Conservation (phyloP, 2,888 invertebrate genomes). For the Pristionchus exspectatus region DNA sequence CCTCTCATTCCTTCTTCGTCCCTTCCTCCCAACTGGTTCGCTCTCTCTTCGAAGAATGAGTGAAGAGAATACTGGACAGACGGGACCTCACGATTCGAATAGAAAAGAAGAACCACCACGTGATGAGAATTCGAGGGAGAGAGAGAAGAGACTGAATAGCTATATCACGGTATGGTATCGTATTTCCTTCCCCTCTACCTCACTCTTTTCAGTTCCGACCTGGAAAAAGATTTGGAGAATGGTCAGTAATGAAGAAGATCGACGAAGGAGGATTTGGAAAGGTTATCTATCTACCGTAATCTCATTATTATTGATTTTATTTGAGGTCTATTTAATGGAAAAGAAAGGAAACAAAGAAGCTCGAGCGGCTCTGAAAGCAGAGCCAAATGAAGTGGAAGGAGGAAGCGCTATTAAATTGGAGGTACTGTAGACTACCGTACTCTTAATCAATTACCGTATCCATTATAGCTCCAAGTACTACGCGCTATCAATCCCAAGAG, state of each 20-base stretch:
- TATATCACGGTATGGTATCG: not conserved
- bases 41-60: not conserved
- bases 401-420: conserved; percentile 74
- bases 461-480: conserved; percentile 63
- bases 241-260: conserved; percentile 65
- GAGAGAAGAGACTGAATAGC: not conserved
- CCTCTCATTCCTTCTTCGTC: not conserved
- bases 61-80: not conserved
- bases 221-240: conserved; percentile 65
- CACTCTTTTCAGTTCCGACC: not conserved
- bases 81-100: not conserved
- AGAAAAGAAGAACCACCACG: not conserved
- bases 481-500: conserved; percentile 63
- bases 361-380: conserved; percentile 73
- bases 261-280: conserved; percentile 75
- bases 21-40: not conserved
- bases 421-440: conserved; percentile 55
- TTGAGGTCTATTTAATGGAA: conserved; percentile 57
- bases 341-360: conserved; percentile 30
- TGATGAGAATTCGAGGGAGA: conserved; percentile 8
- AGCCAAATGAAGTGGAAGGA: conserved; percentile 73
- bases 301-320: not conserved
- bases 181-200: not conserved
- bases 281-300: conserved; percentile 58
- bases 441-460: not conserved